phyloP scores from a whole-genome alignment of 2,888 invertebrate genomes.

The Drosophila antonietae region DNA sequence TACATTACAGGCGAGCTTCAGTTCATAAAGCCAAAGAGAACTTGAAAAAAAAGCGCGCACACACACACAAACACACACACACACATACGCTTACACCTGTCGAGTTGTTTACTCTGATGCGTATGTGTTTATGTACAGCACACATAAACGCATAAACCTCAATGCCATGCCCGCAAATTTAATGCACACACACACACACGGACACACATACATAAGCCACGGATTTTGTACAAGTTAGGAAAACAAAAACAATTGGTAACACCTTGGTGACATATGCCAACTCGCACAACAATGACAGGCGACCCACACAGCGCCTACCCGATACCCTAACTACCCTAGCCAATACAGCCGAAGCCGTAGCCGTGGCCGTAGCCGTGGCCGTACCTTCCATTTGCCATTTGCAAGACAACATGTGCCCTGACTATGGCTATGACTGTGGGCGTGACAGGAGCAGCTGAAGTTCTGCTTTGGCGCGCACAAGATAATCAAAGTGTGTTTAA shows the following conservation, averaged over 20 bases:
- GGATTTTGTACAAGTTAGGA: conserved; percentile 14
- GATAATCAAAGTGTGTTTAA: conserved; percentile 51
- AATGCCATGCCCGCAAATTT: conserved; percentile 32
- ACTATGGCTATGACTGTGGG: background rate
- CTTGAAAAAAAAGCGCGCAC: conserved; percentile 12
- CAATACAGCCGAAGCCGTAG: background rate
- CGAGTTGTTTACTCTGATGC: conserved; percentile 17
- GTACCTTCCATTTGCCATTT: conserved; percentile 18
- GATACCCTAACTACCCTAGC: background rate
- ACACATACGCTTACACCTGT: background rate
- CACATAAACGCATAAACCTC: conserved; percentile 49
- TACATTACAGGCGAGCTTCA: conserved; percentile 3
- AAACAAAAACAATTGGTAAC: conserved; percentile 42
- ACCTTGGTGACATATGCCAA: conserved; percentile 77
- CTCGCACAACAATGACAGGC: conserved; percentile 57
- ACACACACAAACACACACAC: conserved; percentile 10
- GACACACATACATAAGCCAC: conserved; percentile 1
- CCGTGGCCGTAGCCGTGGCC: background rate
- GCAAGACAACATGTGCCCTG: conserved; percentile 12
- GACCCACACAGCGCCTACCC: conserved; percentile 20
- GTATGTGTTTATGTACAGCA: conserved; percentile 12
- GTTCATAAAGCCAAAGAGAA: conserved; percentile 1
- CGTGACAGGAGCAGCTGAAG: background rate
- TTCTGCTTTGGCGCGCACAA: conserved; percentile 4
- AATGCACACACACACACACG: conserved; percentile 2